Percentiles rank a stretch among this genome's conserved stretches.
Evolutionary conservation across 2,888 invertebrate species (phyloP).

Genomic region (Heliothis peltigera): DNA sequence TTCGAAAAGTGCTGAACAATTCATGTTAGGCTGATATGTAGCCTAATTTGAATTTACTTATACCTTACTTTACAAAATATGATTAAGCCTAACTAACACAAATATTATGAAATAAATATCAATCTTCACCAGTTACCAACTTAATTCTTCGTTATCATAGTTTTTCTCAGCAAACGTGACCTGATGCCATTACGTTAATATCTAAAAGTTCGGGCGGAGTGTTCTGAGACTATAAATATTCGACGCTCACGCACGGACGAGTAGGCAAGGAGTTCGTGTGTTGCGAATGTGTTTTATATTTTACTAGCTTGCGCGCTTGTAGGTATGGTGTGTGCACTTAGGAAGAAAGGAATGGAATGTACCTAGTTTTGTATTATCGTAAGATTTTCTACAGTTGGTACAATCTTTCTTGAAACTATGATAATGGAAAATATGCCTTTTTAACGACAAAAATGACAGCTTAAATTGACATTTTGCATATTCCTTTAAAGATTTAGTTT

Average conservation of each 20-base stretch:
- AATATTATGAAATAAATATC: constrained; percentile 49
- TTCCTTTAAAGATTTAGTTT: too few species aligned
- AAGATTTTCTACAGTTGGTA: too few species aligned
- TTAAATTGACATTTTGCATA: too few species aligned
- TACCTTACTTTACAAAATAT: constrained; percentile 2
- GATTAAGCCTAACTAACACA: constrained; percentile 15
- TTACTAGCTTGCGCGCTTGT: background rate
- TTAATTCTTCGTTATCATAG: constrained; percentile 47
- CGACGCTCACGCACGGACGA: constrained; percentile 54
- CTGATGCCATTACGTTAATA: constrained; percentile 53
- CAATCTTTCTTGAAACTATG: too few species aligned
- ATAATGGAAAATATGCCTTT: too few species aligned
- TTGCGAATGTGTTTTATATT: background rate
- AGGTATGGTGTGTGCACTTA: too few species aligned
- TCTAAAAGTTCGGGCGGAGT: constrained; percentile 54
- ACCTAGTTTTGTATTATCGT: too few species aligned
- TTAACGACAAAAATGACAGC: too few species aligned
- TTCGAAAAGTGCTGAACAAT: too few species aligned
- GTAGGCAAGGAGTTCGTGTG: constrained; percentile 37
- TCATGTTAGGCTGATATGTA: too few species aligned
- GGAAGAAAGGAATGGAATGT: too few species aligned
- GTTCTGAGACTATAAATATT: constrained; percentile 57
- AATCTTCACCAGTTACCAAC: constrained; percentile 35
- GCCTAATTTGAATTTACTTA: too few species aligned
- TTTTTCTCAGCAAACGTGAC: constrained; percentile 56